Evolutionary conservation across 30 jellyfish, hydroid and myxozoan species (phyloP), one percentile per base, ranked within the genome.

Genomic region (Pseudorhiza aurosa): DNA sequence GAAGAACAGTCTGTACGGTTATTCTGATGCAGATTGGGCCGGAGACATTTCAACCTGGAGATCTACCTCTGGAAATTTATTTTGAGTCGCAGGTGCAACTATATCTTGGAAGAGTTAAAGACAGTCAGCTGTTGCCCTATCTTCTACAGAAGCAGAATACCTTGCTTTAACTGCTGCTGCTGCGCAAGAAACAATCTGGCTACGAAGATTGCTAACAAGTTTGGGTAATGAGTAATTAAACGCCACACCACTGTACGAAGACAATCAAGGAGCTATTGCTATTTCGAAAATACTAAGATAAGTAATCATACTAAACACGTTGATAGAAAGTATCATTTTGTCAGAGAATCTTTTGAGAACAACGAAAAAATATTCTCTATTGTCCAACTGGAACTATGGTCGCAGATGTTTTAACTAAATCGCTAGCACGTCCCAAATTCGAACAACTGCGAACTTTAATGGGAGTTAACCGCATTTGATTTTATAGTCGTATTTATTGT

Each of bases 21-120:
- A 53, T 29, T 18, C 83, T 3, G 87, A 74, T 55, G 88, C 88
- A 10, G 88, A 55, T 33, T 75, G 82, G 81, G 86, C 58, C 6
- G 86, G 86, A 4, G 76, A 72, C 0, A 18, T 72, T 25, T 14
- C 46, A 9, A 24, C 22, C 22, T 25, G 86, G 29, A 72, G 47
- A 26, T 72, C 75, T 2, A 45, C 53, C n/a, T 72, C 86, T 5
- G 86, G 86, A 21, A 44, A 72, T 33, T 7, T 72, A 14, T 72
- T 72, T 45, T 55, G 32, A 49, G 14, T 72, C 2, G 75, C 81
- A 26, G 53, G 78, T n/a, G 74, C 50, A 15, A 30, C 77, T 10
- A 56, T 72, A 26, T 51, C 86, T 3, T 72, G 78, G 78, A 72
- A 56, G 7, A 26, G 58, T 4, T 44, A 72, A 36, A 31, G 76